Evolutionary conservation across 2,113 vertebrate species (phyloP).

Genomic region (Crotalus tigris): DNA sequence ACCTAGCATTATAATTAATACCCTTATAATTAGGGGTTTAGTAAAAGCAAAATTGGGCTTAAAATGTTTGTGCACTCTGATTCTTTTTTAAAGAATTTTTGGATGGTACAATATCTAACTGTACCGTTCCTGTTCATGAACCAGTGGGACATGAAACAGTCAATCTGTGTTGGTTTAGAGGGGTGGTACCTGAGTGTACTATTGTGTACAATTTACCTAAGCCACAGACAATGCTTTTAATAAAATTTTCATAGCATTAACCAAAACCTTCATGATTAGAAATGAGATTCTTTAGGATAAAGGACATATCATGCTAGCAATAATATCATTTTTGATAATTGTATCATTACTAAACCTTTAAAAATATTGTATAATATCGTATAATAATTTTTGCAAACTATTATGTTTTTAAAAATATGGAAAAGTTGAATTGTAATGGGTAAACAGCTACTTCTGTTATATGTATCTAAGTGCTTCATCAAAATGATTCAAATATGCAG

Average conservation of each 20-base stretch:
- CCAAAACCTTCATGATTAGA: slow-evolving; percentile 64
- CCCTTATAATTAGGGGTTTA: slow-evolving; percentile 11
- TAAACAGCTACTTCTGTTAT: not conserved
- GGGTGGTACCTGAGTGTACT: slow-evolving; percentile 51
- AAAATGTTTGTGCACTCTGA: slow-evolving; percentile 20
- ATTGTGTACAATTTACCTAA: slow-evolving; percentile 60
- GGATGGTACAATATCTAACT: slow-evolving; percentile 55
- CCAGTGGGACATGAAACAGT: slow-evolving; percentile 57
- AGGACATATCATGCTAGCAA: slow-evolving; percentile 55
- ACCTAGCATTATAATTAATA: slow-evolving; percentile 8
- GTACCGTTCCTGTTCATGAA: slow-evolving; percentile 45
- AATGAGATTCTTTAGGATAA: slow-evolving; percentile 57
- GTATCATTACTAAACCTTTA: slow-evolving; percentile 37
- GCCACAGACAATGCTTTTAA: slow-evolving; percentile 60
- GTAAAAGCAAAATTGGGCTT: not conserved
- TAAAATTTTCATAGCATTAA: slow-evolving; percentile 63
- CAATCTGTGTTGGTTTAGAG: slow-evolving; percentile 63
- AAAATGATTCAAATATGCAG: not conserved
- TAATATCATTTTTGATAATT: slow-evolving; percentile 58
- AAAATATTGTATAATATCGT: slow-evolving; percentile 43
- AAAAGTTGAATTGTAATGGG: not conserved
- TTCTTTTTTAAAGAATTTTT: slow-evolving; percentile 45
- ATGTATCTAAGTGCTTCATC: not conserved
- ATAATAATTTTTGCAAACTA: not conserved
- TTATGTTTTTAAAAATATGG: not conserved